Evolutionary conservation across 2,888 invertebrate species (phyloP), one percentile per base, ranked within the genome.

Genomic region (Minunthozetes semirufus): DNA sequence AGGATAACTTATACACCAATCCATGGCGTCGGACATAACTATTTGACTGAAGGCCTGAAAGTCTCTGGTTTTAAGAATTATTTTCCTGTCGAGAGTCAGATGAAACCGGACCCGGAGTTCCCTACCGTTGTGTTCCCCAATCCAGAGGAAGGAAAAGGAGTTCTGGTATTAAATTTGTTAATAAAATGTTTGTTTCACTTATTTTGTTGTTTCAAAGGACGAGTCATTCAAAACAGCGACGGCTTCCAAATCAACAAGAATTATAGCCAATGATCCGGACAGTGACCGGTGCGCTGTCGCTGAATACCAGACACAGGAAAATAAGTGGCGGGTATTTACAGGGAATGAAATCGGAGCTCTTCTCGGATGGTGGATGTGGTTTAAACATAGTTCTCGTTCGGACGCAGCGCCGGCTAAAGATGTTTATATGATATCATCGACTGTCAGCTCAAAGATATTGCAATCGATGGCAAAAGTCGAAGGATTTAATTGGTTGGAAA

Each of bases 261-360:
- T 98, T 79, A 85, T 99, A 71, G 97, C 96, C 13, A 99, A 98
- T 83, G 99, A 99, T 84, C 99, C 99, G 0, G 99, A 99, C 83
- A 98, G 98, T 0, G 99, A 99, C 84, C 87, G 99, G 75, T 85
- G 97, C 78, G 97, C 96, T 0, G 89, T 94, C 29, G 98, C 97
- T 0, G 95, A 96, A 82, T 91, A 89, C 82, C 86, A 88, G 81
- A 81, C 83, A 6, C 84, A 84, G 90, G 91, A 82, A 79, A 88
- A 87, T 0, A 84, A 87, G 61, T 97, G 96, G 96, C 89, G 90
- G 79, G 88, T 94, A 27, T 96, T 98, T 82, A 89, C 88, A 48
- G 99, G 99, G 48, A 99, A 99, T 82, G 97, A 99, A 84, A 86
- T 95, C 80, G 99, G 98, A 0, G 89, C 93, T 0, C 84, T 99